phyloP scores from a whole-genome alignment of 2,113 vertebrate genomes.

The Austrofundulus limnaeus region DNA sequence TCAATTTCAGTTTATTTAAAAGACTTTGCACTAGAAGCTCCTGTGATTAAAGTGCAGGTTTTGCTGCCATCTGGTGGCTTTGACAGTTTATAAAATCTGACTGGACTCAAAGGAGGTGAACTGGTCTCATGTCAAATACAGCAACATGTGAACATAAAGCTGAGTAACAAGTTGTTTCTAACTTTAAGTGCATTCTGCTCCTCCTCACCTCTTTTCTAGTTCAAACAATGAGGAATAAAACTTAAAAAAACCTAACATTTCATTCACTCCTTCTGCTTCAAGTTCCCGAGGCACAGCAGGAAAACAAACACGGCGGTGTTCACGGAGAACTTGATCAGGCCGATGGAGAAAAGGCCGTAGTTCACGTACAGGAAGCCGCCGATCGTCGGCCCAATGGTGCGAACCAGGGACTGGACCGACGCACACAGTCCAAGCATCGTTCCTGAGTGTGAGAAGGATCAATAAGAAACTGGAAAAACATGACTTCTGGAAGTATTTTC shows the following conservation, averaged over 20 bases:
- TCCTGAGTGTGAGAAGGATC: constrained; percentile 71
- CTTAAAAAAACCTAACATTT: not conserved
- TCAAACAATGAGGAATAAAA: not conserved
- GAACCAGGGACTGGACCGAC: constrained; percentile 84
- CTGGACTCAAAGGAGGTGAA: not conserved
- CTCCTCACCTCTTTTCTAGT: not conserved
- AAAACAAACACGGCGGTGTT: constrained; percentile 78
- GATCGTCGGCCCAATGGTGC: constrained; percentile 86
- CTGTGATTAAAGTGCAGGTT: constrained; percentile 1
- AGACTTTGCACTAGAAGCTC: not conserved
- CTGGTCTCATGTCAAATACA: not conserved
- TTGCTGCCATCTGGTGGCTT: constrained; percentile 56
- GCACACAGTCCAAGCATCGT: constrained; percentile 93
- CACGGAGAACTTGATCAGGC: constrained; percentile 81
- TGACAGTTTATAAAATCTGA: not conserved
- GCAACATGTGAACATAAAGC: not conserved
- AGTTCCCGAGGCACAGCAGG: constrained; percentile 70
- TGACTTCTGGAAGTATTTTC: not conserved
- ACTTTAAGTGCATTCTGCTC: not conserved
- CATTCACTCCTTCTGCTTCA: constrained; percentile 40
- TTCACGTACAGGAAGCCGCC: constrained; percentile 86
- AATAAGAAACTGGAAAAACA: not conserved
- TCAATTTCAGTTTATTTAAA: not conserved
- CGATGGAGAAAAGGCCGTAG: constrained; percentile 86
- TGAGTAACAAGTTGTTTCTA: not conserved